Percentiles rank a stretch among this genome's conserved stretches.
Evolutionary conservation across 2,797 vertebrate species (phyloP).

Genomic region (Falco berigora): DNA sequence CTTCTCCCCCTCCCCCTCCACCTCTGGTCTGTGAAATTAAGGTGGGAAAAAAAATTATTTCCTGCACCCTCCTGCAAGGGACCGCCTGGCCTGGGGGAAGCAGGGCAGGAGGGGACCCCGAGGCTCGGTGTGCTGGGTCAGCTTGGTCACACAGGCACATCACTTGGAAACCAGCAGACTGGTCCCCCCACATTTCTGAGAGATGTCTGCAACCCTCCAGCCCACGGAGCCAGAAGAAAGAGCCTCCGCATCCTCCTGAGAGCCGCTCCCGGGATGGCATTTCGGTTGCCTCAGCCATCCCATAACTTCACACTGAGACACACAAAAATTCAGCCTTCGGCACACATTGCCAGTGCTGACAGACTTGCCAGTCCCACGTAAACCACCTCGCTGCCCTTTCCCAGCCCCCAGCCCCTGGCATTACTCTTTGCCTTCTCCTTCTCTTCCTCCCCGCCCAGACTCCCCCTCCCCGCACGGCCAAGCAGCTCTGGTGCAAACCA

Average conservation of each 20-base stretch:
- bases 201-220: not conserved
- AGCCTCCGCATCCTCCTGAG: not conserved
- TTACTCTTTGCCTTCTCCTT: too few species aligned
- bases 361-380: not conserved
- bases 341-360: fast-evolving
- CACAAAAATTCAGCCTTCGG: fast-evolving
- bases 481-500: not conserved
- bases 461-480: not conserved
- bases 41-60: not conserved
- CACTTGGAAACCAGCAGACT: not conserved
- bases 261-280: not conserved
- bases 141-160: too few species aligned
- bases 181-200: not conserved
- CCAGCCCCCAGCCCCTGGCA: not conserved
- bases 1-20: not conserved
- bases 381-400: not conserved
- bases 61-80: not conserved
- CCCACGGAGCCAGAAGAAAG: not conserved
- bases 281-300: not conserved
- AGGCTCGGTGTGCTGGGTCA: fast-evolving
- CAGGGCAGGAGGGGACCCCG: fast-evolving
- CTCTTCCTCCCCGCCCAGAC: not conserved
- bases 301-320: not conserved
- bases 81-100: fast-evolving
- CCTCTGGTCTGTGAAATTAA: not conserved